Percentiles rank a stretch among this genome's conserved stretches.
phyloP scores from a whole-genome alignment of 53 echinoderm and acorn worm genomes.

The Temnopleurus reevesii region DNA sequence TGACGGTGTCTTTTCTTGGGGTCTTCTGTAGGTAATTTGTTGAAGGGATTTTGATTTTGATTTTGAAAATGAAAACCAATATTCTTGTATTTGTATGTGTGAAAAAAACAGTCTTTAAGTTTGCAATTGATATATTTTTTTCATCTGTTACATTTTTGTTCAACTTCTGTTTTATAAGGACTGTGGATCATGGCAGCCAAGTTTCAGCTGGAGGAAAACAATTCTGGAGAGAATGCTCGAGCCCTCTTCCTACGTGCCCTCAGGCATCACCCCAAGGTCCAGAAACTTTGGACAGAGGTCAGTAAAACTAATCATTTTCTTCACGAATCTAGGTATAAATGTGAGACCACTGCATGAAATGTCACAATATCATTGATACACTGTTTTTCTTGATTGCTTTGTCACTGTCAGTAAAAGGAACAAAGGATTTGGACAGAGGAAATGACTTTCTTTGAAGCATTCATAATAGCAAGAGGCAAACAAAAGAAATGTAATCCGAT shows the following conservation, averaged over 20 bases:
- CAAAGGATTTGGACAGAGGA: no score
- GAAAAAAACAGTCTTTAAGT: no score
- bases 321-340: neutral
- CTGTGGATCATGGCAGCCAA: conserved; percentile 98
- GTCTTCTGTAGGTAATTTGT: no score
- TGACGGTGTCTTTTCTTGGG: no score
- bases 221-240: conserved; percentile 87
- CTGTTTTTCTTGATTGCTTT: neutral
- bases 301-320: neutral
- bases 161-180: conserved; percentile 25
- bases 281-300: conserved; percentile 90
- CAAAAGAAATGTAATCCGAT: no score
- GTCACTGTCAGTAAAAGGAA: no score
- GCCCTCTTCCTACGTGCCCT: conserved; percentile 79
- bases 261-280: conserved; percentile 78
- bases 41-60: no score
- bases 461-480: no score
- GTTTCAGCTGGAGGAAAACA: conserved; percentile 92
- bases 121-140: neutral
- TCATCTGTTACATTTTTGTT: neutral
- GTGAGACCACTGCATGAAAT: neutral
- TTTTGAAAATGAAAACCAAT: no score
- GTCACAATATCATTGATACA: neutral
- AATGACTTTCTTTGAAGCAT: no score
- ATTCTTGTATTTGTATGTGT: no score